A percentile compares a stretch with the other conserved stretches of the same genome.
Conservation (phyloP, 1,140 invertebrate genomes). For the Vanessa atalanta region DNA sequence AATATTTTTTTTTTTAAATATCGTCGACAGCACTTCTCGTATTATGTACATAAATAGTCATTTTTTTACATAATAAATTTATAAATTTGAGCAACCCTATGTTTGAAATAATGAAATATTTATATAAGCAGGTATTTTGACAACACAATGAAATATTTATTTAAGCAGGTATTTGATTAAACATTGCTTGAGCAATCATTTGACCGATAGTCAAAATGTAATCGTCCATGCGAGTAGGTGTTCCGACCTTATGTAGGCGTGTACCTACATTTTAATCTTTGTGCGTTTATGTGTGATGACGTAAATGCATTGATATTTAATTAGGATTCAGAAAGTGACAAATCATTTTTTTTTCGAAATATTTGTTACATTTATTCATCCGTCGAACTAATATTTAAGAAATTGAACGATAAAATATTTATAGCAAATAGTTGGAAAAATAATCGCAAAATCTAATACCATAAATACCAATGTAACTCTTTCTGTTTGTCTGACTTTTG, state of each 20-base stretch:
- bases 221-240: slow-evolving; percentile 23
- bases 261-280: slow-evolving; percentile 3
- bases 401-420: no score
- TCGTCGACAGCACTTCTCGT: not conserved
- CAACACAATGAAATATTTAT: slow-evolving; percentile 18
- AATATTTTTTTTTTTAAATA: not conserved
- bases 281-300: not conserved
- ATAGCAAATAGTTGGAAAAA: no score
- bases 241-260: slow-evolving; percentile 31
- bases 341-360: not conserved
- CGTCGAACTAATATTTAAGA: no score
- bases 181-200: slow-evolving; percentile 19
- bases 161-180: slow-evolving; percentile 9
- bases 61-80: not conserved
- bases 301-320: slow-evolving; percentile 1
- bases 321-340: not conserved
- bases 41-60: not conserved
- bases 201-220: slow-evolving; percentile 24
- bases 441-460: no score
- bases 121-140: slow-evolving; percentile 10
- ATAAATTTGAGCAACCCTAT: slow-evolving; percentile 13
- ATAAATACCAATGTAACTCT: no score
- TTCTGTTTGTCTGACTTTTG: no score
- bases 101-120: slow-evolving; percentile 17
- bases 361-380: no score